These are phyloP conservation scores for Plutomurus gul DNA, from an alignment of 1,140 invertebrate species.

Conservation along the genomic window DNA sequence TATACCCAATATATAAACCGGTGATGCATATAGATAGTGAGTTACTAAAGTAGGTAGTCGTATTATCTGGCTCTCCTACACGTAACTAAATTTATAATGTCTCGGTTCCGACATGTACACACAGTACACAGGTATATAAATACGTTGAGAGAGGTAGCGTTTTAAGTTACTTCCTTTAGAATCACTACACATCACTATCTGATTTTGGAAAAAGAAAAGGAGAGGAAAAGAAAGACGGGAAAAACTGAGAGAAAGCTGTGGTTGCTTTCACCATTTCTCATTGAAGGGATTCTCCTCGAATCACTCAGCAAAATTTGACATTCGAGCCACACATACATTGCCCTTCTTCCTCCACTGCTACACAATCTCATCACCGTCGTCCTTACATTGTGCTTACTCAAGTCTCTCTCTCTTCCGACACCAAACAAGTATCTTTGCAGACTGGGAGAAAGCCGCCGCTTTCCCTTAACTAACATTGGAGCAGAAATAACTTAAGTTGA, in stretches of 20 bases:
- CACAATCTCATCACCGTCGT: background rate
- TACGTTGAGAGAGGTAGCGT: no score
- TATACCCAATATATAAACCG: no score
- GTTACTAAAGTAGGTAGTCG: background rate
- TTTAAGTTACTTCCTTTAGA: no score
- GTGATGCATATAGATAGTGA: background rate
- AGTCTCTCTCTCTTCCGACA: background rate
- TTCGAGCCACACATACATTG: slow-evolving; percentile 14
- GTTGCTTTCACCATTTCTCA: background rate
- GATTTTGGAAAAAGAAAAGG: slow-evolving; percentile 9
- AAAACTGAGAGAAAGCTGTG: background rate
- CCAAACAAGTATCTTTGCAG: background rate
- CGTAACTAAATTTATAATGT: no score
- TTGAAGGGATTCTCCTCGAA: background rate
- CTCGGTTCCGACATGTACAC: no score
- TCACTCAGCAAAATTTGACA: slow-evolving; percentile 4
- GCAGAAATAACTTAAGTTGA: background rate
- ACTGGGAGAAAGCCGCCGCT: no score
- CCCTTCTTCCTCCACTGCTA: background rate
- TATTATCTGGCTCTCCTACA: no score
- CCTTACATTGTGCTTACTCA: background rate
- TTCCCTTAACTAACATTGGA: slow-evolving; percentile 1
- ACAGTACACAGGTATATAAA: no score
- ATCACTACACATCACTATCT: no score
- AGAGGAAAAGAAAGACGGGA: background rate